Base-by-base conservation (phyloP, 2,797 vertebrate species). In the Pygocentrus nattereri region DNA sequence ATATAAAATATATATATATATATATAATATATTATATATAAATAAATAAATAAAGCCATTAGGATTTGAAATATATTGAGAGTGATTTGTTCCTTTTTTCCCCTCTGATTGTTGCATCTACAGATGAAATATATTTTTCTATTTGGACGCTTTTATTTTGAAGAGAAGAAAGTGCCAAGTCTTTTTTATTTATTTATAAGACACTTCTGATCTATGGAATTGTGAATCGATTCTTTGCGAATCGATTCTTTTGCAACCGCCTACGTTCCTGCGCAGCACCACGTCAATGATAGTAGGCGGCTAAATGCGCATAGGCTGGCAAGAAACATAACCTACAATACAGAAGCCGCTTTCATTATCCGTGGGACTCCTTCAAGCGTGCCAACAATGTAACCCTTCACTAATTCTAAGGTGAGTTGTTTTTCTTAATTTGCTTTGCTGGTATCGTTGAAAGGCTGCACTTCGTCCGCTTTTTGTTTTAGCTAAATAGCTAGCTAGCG, bases 11-110 rank as follows among this genome's bases (percentile, higher is more conserved):
- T 73, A 92, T 86, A 92, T 85, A 92, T 78, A 91, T 82, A 93
- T 86, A 92, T 90, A 94, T 88, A 93, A 91, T 81, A 93, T 87
- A 90, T 89, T 80, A 74, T 74, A 62, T 82, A 79, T 85, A 78
- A 83, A 78, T 90, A 93, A 89, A 92, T 81, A 94, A 94, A 95
- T 94, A 95, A 95, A 95, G 93, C 93, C 94, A 95, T 94, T 94
- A 91, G 91, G 91, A 92, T 95, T 95, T 94, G 91, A 95, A 93
- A 90, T 94, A 93, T 75, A 89, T 73, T 78, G 71, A 83, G 88
- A 82, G 90, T 81, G 15, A 31, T 30, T 84, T 81, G 27, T 75
- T 81, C 81, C 86, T 68, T 44, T 69, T 74, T 72, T 5, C 16
- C 5, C 23, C 25, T 18, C 0, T 0, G 72, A 62, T 23, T 11